These are phyloP conservation scores for Dasypogon diadema DNA, from an alignment of 2,888 invertebrate genomes.

Conservation along the genomic window DNA sequence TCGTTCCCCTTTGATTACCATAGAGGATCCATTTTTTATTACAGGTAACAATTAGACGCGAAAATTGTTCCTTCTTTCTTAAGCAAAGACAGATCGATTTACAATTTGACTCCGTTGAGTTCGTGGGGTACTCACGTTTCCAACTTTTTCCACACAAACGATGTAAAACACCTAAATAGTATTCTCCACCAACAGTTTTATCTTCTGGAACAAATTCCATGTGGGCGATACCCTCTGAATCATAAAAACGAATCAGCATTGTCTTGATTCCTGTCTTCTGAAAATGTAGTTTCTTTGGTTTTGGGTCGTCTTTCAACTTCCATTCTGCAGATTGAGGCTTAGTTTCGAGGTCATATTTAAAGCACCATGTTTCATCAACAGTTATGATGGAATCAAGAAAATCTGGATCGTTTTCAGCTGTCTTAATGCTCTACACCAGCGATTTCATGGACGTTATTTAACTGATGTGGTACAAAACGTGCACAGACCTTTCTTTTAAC, in stretches of 20 bases:
- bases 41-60: too few relatives aligned
- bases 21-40: too few relatives aligned
- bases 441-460: background rate
- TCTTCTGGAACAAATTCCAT: constrained; percentile 40
- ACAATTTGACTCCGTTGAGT: too few relatives aligned
- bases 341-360: constrained; percentile 1
- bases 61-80: too few relatives aligned
- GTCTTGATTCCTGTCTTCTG: background rate
- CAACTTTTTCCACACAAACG: too few relatives aligned
- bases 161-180: constrained; percentile 12
- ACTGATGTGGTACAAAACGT: constrained; percentile 45
- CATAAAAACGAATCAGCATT: constrained; percentile 53
- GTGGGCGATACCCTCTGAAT: constrained; percentile 52
- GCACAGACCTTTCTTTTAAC: constrained; percentile 26
- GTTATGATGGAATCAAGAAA: background rate
- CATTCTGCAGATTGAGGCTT: constrained; percentile 34
- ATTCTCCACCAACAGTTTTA: constrained; percentile 16
- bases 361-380: constrained; percentile 50
- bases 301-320: constrained; percentile 8
- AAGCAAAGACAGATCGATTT: too few relatives aligned
- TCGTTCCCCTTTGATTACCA: too few relatives aligned
- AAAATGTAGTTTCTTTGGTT: constrained; percentile 35
- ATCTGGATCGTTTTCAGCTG: constrained; percentile 11
- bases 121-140: too few relatives aligned
- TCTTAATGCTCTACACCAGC: background rate